Evolutionary conservation across 2,797 vertebrate genomes (phyloP).

Genomic region (Leptoclinus maculatus): DNA sequence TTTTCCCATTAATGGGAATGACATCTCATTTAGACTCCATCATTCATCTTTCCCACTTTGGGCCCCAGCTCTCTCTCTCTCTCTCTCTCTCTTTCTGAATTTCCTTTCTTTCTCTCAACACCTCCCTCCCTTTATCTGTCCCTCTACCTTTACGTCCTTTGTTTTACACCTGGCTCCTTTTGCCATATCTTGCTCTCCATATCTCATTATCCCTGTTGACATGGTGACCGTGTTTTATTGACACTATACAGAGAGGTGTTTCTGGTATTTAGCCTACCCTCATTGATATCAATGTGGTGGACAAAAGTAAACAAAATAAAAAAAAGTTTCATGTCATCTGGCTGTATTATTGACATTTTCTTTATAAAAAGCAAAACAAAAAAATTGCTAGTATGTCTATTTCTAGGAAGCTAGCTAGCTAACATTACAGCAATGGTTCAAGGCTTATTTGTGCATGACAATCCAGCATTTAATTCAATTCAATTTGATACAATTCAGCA

Average conservation of each 20-base stretch:
- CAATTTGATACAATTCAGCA: too few species aligned
- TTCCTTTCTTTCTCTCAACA: conserved; percentile 3
- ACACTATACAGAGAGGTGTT: not conserved
- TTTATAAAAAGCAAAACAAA: too few species aligned
- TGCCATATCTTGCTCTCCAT: not conserved
- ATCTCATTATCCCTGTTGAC: not conserved
- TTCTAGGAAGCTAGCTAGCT: too few species aligned
- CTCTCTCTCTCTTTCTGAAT: not conserved
- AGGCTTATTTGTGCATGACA: not conserved
- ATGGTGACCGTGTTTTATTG: not conserved
- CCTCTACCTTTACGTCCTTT: not conserved
- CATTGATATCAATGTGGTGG: not conserved
- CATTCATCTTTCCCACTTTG: conserved; percentile 78
- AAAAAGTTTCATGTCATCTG: not conserved
- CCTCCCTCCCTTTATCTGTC: not conserved
- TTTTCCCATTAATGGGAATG: conserved; percentile 84
- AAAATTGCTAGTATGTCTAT: too few species aligned
- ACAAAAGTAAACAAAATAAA: too few species aligned
- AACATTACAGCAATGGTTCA: too few species aligned
- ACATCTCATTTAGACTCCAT: conserved; percentile 86
- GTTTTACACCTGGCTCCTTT: not conserved
- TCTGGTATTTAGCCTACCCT: not conserved
- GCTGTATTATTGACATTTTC: too few species aligned
- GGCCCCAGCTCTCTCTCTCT: not conserved
- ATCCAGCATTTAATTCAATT: not conserved